phyloP scores from a whole-genome alignment of 2,797 vertebrate genomes.

The Tenualosa thibaudeaui region DNA sequence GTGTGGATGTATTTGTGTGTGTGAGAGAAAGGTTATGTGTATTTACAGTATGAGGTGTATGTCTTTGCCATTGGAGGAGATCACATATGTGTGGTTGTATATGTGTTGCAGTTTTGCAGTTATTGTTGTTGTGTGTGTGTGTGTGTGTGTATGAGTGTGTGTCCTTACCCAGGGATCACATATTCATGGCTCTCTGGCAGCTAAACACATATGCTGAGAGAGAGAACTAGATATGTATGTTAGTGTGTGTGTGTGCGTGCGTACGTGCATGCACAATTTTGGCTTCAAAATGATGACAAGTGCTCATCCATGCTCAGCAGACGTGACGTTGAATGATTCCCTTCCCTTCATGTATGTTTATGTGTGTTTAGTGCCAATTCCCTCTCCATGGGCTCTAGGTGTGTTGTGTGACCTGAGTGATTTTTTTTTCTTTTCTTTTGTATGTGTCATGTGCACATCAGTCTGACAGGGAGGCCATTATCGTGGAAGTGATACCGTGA shows the following conservation, averaged over 20 bases:
- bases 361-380: neutral
- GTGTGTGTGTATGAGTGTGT: too few species aligned
- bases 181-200: neutral
- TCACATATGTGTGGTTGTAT: too few species aligned
- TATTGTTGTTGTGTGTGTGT: too few species aligned
- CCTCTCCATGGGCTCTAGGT: neutral
- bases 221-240: neutral
- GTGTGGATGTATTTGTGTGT: neutral
- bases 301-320: too few species aligned
- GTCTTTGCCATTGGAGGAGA: too few species aligned
- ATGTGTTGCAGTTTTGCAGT: too few species aligned
- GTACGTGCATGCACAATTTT: too few species aligned
- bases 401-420: neutral
- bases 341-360: neutral
- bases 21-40: neutral
- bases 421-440: neutral
- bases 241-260: too few species aligned
- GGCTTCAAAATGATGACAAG: too few species aligned
- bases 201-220: neutral
- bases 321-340: neutral
- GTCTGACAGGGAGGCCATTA: slow-evolving; percentile 68
- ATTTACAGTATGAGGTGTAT: neutral
- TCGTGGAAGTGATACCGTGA: slow-evolving; percentile 58
- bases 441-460: neutral
- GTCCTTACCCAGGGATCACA: neutral